Evolutionary conservation across 2,888 invertebrate genomes (phyloP).

Genomic region (Sinohyriopsis cumingii): DNA sequence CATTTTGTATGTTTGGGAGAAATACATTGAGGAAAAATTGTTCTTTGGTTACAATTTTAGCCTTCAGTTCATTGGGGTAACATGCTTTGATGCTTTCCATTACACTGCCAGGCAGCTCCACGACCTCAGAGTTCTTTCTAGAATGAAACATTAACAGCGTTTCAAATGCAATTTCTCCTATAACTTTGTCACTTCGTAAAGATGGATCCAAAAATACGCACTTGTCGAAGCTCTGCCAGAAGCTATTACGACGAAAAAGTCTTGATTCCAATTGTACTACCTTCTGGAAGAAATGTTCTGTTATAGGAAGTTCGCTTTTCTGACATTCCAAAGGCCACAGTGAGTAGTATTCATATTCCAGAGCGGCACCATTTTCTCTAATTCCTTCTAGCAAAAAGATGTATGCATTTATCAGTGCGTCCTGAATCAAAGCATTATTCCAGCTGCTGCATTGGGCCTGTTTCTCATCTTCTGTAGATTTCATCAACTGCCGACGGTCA

Average conservation of each 20-base stretch:
- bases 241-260: constrained; percentile 4
- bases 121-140: neutral
- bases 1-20: constrained; percentile 11
- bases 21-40: constrained; percentile 11
- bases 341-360: constrained; percentile 9
- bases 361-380: no score
- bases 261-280: neutral
- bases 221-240: constrained; percentile 1
- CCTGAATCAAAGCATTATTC: constrained; percentile 34
- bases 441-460: constrained; percentile 14
- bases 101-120: no score
- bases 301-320: neutral
- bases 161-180: constrained; percentile 7
- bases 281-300: neutral
- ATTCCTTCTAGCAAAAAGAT: constrained; percentile 18
- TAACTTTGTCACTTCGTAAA: constrained; percentile 3
- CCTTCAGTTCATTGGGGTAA: neutral
- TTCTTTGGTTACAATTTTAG: constrained; percentile 6
- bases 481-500: constrained; percentile 52
- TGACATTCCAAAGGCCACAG: constrained; percentile 8
- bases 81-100: constrained; percentile 2
- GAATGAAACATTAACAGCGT: constrained; percentile 4
- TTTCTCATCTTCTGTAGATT: constrained; percentile 61
- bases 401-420: constrained; percentile 31
- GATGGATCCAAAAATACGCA: constrained; percentile 14